Conservation (phyloP, 2,113 vertebrate genomes). For the Percina caprodes region DNA sequence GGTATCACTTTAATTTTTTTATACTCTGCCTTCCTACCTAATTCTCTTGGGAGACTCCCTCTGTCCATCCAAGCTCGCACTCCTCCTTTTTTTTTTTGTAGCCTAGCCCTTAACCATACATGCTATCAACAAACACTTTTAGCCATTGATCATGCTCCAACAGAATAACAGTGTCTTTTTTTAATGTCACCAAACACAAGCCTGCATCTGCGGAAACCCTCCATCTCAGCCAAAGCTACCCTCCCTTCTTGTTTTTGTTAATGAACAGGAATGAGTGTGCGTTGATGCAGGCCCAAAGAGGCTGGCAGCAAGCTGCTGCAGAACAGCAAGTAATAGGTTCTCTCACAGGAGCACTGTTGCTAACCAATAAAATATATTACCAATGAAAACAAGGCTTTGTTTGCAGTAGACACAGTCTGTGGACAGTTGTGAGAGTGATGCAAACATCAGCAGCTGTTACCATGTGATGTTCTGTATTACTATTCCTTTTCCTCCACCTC, state of each 20-base stretch:
- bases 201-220: conserved; percentile 30
- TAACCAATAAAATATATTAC: conserved; percentile 29
- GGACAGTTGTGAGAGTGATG: conserved; percentile 1
- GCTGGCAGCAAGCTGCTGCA: conserved; percentile 45
- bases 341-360: conserved; percentile 41
- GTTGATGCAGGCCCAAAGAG: conserved; percentile 41
- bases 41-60: conserved; percentile 27
- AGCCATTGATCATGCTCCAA: conserved; percentile 58
- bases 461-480: conserved; percentile 21
- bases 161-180: conserved; percentile 46
- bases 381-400: conserved; percentile 34
- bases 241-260: conserved; percentile 44
- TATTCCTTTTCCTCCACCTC: conserved; percentile 56
- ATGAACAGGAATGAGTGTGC: conserved; percentile 58
- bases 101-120: conserved; percentile 49
- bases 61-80: conserved; percentile 4
- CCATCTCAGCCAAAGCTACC: conserved; percentile 7
- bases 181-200: conserved; percentile 48
- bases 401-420: conserved; percentile 17
- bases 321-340: conserved; percentile 47
- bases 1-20: conserved; percentile 45
- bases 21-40: conserved; percentile 2
- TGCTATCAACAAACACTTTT: conserved; percentile 52
- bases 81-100: conserved; percentile 42
- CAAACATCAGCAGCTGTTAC: not conserved